A percentile compares a stretch with the other conserved stretches of the same genome.
Conservation (phyloP, 2,797 vertebrate genomes). For the Crocodylus rhombifer region DNA sequence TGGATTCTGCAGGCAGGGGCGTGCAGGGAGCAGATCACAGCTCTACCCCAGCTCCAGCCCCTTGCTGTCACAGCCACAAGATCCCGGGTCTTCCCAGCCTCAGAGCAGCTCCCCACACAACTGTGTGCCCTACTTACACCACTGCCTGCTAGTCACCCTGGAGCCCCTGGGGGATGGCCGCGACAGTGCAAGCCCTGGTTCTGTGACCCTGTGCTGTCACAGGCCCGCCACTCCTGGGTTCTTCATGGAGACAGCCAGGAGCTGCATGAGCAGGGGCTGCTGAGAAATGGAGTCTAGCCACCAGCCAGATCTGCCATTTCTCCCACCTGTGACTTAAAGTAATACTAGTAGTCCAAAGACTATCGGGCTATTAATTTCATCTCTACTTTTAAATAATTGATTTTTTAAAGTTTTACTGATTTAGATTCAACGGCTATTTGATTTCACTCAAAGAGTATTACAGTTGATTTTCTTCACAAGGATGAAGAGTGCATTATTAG, state of each 20-base stretch:
- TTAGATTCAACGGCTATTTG: background rate
- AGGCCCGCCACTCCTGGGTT: too few species aligned
- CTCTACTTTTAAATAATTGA: background rate
- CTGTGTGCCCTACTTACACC: too few species aligned
- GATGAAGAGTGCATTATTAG: constrained; percentile 11
- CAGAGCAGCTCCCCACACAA: too few species aligned
- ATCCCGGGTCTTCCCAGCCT: too few species aligned
- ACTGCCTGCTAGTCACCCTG: too few species aligned
- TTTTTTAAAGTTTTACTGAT: background rate
- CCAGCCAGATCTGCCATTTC: background rate
- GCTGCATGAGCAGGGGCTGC: background rate
- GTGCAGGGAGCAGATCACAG: too few species aligned
- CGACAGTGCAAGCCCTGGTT: too few species aligned
- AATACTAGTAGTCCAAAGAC: background rate
- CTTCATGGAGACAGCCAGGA: background rate
- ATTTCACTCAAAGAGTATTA: background rate
- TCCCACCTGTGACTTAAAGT: background rate
- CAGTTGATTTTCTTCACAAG: constrained; percentile 14
- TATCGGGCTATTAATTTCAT: constrained; percentile 22
- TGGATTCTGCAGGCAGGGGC: too few species aligned
- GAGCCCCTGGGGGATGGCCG: too few species aligned
- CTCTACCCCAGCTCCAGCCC: too few species aligned
- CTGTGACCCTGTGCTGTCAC: too few species aligned
- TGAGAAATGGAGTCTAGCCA: background rate
- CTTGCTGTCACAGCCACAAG: too few species aligned